phyloP scores from a whole-genome alignment of 2,797 vertebrate genomes.

The Allobates femoralis region DNA sequence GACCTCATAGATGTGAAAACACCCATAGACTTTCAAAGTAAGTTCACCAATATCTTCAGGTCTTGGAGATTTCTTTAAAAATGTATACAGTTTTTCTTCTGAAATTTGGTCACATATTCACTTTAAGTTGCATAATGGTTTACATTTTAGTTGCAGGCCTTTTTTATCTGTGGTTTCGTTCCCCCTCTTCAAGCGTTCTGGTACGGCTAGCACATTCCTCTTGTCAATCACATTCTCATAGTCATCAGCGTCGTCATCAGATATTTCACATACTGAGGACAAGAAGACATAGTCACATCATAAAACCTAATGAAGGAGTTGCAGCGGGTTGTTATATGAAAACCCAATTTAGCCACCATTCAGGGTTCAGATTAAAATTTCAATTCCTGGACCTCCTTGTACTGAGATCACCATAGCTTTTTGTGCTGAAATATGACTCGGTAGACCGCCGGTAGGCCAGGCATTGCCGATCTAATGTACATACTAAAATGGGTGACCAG shows the following conservation, averaged over 20 bases:
- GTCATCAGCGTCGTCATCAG: slow-evolving; percentile 43
- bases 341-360: not conserved
- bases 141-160: slow-evolving; percentile 42
- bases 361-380: not conserved
- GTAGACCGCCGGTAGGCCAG: not conserved
- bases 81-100: no score
- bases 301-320: not conserved
- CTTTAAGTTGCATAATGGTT: not conserved
- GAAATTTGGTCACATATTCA: no score
- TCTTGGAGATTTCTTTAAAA: no score
- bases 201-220: not conserved
- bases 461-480: no score
- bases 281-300: not conserved
- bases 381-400: not conserved
- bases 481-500: no score
- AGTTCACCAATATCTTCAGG: no score
- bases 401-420: not conserved
- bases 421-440: not conserved
- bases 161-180: not conserved
- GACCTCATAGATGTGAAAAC: no score
- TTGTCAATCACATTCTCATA: slow-evolving; percentile 46
- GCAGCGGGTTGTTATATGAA: no score
- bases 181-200: not conserved
- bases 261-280: not conserved
- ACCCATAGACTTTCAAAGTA: no score